Evolutionary conservation across 2,113 vertebrate genomes (phyloP).

Genomic region (Dasyprocta punctata): DNA sequence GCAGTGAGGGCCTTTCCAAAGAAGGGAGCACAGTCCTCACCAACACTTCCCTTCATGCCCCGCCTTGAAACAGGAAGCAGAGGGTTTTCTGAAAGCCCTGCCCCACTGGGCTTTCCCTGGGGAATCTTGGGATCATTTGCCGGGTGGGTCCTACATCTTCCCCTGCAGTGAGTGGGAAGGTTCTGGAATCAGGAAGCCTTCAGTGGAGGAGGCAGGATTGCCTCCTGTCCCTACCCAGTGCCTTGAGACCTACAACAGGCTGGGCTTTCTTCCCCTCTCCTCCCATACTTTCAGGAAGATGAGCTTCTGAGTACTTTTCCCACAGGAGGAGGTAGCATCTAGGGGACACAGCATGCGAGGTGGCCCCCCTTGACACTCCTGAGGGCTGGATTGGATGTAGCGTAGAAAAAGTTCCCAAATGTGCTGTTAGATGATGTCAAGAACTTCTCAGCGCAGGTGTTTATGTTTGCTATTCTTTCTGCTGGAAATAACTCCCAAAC

Average conservation of each 20-base stretch:
- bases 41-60: background rate
- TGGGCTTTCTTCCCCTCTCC: background rate
- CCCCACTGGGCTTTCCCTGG: background rate
- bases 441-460: background rate
- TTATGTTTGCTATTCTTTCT: background rate
- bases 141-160: background rate
- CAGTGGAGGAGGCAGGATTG: background rate
- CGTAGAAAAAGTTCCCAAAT: background rate
- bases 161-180: background rate
- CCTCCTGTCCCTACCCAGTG: background rate
- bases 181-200: background rate
- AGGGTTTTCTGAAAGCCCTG: background rate
- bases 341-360: background rate
- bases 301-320: background rate
- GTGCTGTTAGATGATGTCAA: background rate
- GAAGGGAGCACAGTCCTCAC: background rate
- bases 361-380: background rate
- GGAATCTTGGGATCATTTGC: background rate
- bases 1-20: background rate
- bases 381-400: background rate
- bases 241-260: background rate
- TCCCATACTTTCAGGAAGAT: slow-evolving; percentile 26
- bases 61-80: background rate
- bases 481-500: background rate
- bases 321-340: background rate